phyloP scores from a whole-genome alignment of 2,113 vertebrate species.

The Paracanthobrama guichenoti region DNA sequence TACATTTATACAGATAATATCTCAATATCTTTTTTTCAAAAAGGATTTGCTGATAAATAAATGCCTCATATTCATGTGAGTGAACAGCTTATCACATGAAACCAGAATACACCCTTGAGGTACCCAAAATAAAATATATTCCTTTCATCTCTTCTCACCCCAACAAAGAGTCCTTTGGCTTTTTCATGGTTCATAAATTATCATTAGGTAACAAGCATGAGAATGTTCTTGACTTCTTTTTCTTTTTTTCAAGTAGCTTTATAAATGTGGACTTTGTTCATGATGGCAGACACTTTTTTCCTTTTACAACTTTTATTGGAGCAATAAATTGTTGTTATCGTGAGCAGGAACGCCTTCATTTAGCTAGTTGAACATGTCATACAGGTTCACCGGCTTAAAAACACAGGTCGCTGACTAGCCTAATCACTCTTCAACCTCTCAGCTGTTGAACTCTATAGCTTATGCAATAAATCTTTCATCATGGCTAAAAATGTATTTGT shows the following conservation, averaged over 20 bases:
- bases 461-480: slow-evolving; percentile 4
- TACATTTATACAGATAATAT: not conserved
- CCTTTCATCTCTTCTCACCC: slow-evolving; percentile 47
- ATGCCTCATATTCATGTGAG: slow-evolving; percentile 60
- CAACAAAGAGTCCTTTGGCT: slow-evolving; percentile 25
- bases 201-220: slow-evolving; percentile 57
- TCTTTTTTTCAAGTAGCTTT: slow-evolving; percentile 51
- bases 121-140: slow-evolving; percentile 40
- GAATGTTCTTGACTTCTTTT: slow-evolving; percentile 46
- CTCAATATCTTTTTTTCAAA: not conserved
- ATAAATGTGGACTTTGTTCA: slow-evolving; percentile 64
- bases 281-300: slow-evolving; percentile 42
- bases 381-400: slow-evolving; percentile 52
- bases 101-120: slow-evolving; percentile 50
- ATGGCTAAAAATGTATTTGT: slow-evolving; percentile 4
- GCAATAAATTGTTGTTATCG: slow-evolving; percentile 63
- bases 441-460: not conserved
- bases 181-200: slow-evolving; percentile 55
- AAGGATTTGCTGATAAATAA: not conserved
- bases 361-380: slow-evolving; percentile 33
- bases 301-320: slow-evolving; percentile 63
- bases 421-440: slow-evolving; percentile 22
- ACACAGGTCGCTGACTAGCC: slow-evolving; percentile 45
- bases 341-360: slow-evolving; percentile 60
- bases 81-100: slow-evolving; percentile 63